These are phyloP conservation scores for Helicoverpa assulta DNA, from an alignment of 2,888 invertebrate genomes.

Conservation along the genomic window DNA sequence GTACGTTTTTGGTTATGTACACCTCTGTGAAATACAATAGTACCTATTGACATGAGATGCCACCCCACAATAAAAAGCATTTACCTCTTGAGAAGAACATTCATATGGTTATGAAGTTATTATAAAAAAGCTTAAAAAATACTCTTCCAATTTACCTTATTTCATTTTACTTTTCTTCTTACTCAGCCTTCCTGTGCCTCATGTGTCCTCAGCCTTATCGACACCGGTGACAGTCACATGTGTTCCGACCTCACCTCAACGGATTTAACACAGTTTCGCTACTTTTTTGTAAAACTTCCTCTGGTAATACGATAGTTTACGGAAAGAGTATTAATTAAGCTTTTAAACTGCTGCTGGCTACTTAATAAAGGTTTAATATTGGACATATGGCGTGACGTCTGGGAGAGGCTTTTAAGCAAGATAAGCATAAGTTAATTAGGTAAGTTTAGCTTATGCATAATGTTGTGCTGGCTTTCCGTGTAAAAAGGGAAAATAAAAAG, in stretches of 20 bases:
- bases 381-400: not conserved
- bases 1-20: no score
- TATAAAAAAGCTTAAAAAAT: no score
- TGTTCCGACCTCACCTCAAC: constrained; percentile 57
- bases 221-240: constrained; percentile 49
- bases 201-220: constrained; percentile 11
- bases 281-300: constrained; percentile 51
- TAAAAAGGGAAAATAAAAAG: no score
- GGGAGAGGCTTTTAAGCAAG: not conserved
- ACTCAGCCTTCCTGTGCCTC: not conserved
- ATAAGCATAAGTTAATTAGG: not conserved
- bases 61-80: no score
- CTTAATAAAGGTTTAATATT: constrained; percentile 21
- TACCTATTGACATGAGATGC: no score
- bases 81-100: no score
- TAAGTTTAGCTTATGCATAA: no score
- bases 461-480: no score
- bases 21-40: no score
- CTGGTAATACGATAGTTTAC: constrained; percentile 49
- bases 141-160: not conserved
- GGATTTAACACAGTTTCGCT: constrained; percentile 51
- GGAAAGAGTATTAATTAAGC: constrained; percentile 50
- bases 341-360: constrained; percentile 22
- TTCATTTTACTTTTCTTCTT: not conserved
- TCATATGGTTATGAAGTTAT: no score